These are phyloP conservation scores for Ptychodera flava DNA, from an alignment of 35 echinoderm and acorn worm species.

Conservation along the genomic window DNA sequence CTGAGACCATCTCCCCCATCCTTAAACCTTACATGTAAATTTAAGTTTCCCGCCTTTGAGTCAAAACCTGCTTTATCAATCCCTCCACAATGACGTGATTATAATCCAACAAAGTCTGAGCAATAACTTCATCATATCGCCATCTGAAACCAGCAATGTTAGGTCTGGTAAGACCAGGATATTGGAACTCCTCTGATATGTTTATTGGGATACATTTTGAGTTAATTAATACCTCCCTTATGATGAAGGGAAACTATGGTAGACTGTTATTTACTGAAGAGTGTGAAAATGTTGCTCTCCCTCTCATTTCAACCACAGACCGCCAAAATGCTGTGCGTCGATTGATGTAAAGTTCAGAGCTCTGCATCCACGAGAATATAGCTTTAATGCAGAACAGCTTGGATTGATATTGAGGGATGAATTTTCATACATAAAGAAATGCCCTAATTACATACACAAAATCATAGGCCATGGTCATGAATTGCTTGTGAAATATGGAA, in stretches of 20 bases:
- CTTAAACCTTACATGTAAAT: too few species aligned
- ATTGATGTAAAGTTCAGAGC: not conserved
- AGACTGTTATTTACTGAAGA: not conserved
- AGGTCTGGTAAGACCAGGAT: too few species aligned
- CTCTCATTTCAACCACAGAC: not conserved
- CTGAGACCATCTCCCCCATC: too few species aligned
- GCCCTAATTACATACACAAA: too few species aligned
- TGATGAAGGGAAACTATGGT: not conserved
- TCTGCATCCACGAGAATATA: not conserved
- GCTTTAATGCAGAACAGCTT: not conserved
- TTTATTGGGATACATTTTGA: too few species aligned
- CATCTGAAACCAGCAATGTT: not conserved
- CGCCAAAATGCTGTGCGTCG: not conserved
- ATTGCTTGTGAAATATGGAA: too few species aligned
- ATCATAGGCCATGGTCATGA: too few species aligned
- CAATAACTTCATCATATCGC: not conserved
- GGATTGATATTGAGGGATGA: not conserved
- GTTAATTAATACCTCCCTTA: not conserved
- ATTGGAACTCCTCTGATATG: too few species aligned
- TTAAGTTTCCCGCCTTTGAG: too few species aligned
- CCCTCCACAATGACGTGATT: too few species aligned
- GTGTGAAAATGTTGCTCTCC: not conserved
- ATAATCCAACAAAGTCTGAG: too few species aligned
- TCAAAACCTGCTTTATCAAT: too few species aligned
- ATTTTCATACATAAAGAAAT: not conserved